Evolutionary conservation across 1,140 invertebrate species (phyloP), one percentile per base, ranked within the genome.

Genomic region (Leptopilina boulardi): DNA sequence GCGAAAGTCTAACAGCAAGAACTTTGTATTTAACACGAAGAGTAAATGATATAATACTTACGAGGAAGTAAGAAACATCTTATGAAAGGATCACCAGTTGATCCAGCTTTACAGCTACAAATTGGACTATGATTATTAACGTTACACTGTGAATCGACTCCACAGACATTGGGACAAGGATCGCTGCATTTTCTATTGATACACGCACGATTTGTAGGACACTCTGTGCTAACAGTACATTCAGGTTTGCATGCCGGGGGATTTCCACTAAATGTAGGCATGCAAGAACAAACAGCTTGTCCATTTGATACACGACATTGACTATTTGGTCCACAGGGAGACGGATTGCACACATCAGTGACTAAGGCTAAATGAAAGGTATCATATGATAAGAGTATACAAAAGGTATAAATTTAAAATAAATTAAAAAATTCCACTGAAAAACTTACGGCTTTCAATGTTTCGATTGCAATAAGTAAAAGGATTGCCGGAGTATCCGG

Each of bases 81-180:
- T n/a, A 86, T 87, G 83, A 95, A 94, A 44, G 95, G 94, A 92
- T 95, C 93, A 76, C 95, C 95, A 66, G 93, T 94, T 77, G 93
- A 93, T 77, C 92, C 93, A 44, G 86, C 73, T 42, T 92, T 92
- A 86, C 95, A 94, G 78, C 92, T 93, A 83, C 94, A 95, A 82
- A 94, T 93, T 0, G 91, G 91, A 85, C 90, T 92, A 74, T 93
- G 93, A 85, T 92, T 92, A 18, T 93, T 91, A 3, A 95, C 94
- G 78, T 93, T 91, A 85, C 96, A 96, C 79, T 93, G 92, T 0
- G 95, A 93, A 85, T 94, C 93, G n/a, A 93, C 89, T 3, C 96
- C 96, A 89, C 96, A 98, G 21, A 94, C 93, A 73, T 95, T 95
- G 1, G 94, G 94, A 82, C 96, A 97, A 30, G 96, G 96, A 86